phyloP scores from a whole-genome alignment of 2,888 invertebrate genomes.

The Choreutis nemorana region DNA sequence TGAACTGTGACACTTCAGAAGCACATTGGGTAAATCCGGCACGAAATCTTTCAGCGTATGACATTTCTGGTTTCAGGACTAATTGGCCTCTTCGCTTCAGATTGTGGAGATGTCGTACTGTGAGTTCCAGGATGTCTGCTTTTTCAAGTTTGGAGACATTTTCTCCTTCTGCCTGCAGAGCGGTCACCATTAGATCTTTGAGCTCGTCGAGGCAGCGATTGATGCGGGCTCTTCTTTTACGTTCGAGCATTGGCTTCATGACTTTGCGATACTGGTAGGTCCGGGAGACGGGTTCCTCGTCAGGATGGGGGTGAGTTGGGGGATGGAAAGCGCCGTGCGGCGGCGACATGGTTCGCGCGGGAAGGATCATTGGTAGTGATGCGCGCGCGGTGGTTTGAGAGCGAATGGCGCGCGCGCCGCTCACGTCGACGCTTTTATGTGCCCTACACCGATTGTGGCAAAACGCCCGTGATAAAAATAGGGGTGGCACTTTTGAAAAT shows the following conservation, averaged over 20 bases:
- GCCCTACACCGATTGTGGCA: constrained; percentile 62
- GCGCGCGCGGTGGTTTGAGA: constrained; percentile 54
- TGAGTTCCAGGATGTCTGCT: constrained; percentile 86
- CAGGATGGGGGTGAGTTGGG: constrained; percentile 40
- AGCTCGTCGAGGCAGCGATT: constrained; percentile 90
- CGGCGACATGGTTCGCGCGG: constrained; percentile 59
- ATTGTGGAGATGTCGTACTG: constrained; percentile 85
- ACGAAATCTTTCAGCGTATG: constrained; percentile 82
- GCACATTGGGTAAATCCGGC: constrained; percentile 90
- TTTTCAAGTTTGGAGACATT: constrained; percentile 88
- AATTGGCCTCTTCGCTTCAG: constrained; percentile 73
- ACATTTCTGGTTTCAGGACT: constrained; percentile 68
- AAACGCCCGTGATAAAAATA: constrained; percentile 62
- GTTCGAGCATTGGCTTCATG: constrained; percentile 90
- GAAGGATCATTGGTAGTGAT: constrained; percentile 49
- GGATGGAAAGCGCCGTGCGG: constrained; percentile 59
- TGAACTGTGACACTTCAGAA: constrained; percentile 81
- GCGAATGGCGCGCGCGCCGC: constrained; percentile 60
- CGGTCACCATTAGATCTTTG: constrained; percentile 87
- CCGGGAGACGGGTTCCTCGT: constrained; percentile 77
- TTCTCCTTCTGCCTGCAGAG: constrained; percentile 87
- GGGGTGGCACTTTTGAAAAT: constrained; percentile 33
- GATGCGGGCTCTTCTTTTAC: constrained; percentile 86
- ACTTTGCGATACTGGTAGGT: constrained; percentile 94
- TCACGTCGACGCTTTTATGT: constrained; percentile 48